These are phyloP conservation scores for Gymnothorax javanicus DNA, from an alignment of 2,797 vertebrate species.

Conservation along the genomic window DNA sequence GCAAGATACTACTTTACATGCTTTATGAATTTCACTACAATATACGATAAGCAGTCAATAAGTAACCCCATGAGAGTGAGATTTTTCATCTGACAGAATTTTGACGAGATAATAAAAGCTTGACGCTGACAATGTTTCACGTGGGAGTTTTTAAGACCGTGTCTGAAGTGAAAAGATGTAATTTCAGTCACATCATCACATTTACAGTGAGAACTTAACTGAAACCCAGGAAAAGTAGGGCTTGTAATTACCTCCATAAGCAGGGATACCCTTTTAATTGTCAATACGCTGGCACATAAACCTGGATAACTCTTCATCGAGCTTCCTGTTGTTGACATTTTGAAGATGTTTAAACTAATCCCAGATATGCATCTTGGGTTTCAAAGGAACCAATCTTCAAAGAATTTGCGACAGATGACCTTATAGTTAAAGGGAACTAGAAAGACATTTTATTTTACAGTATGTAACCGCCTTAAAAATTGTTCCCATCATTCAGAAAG, in stretches of 20 bases:
- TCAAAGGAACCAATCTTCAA: constrained; percentile 72
- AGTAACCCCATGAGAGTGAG: neutral
- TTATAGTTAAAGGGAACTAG: constrained; percentile 5
- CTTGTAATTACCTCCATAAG: constrained; percentile 62
- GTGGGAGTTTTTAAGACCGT: constrained; percentile 23
- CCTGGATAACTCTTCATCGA: constrained; percentile 34
- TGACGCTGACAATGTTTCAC: neutral
- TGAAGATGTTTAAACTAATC: constrained; percentile 75
- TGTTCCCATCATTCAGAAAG: constrained; percentile 24
- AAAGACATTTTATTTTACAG: neutral
- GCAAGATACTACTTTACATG: neutral
- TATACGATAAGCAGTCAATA: neutral
- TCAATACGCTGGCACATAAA: constrained; percentile 47
- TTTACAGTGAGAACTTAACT: constrained; percentile 50
- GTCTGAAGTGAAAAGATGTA: constrained; percentile 47
- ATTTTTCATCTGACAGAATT: neutral
- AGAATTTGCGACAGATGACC: constrained; percentile 48
- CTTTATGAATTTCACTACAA: neutral
- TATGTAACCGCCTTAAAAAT: neutral
- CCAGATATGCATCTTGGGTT: constrained; percentile 70
- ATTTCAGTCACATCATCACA: constrained; percentile 58
- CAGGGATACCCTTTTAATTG: constrained; percentile 41
- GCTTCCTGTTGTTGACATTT: constrained; percentile 67
- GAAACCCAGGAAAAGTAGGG: constrained; percentile 56
- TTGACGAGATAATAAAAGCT: neutral